Conservation (phyloP, 1,140 invertebrate species). For the Chrysopa pallens region DNA sequence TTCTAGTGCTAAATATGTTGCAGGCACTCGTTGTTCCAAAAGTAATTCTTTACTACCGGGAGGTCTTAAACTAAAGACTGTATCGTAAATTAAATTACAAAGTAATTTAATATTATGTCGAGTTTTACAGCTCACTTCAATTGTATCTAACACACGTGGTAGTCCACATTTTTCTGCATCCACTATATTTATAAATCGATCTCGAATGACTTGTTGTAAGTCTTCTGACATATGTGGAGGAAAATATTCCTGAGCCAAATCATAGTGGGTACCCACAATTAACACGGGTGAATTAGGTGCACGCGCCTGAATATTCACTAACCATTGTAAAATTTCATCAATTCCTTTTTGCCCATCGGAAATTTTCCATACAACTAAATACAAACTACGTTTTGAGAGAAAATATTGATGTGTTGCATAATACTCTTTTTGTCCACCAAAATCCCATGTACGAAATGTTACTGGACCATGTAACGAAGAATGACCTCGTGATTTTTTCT, state of each 20-base stretch:
- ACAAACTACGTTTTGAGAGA: constrained; percentile 85
- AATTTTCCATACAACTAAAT: constrained; percentile 90
- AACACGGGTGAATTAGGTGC: constrained; percentile 88
- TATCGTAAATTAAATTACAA: constrained; percentile 86
- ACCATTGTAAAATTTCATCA: constrained; percentile 82
- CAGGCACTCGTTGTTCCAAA: constrained; percentile 87
- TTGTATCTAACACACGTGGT: constrained; percentile 80
- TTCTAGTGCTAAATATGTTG: constrained; percentile 86
- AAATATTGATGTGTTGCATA: constrained; percentile 99
- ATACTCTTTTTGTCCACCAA: constrained; percentile 94
- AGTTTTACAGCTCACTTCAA: constrained; percentile 77
- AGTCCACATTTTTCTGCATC: constrained; percentile 93
- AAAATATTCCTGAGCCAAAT: constrained; percentile 61
- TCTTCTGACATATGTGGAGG: constrained; percentile 56
- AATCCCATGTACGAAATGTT: constrained; percentile 98
- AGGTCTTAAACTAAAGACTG: constrained; percentile 77
- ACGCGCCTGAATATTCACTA: constrained; percentile 85
- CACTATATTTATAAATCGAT: constrained; percentile 79
- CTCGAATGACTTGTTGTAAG: constrained; percentile 74
- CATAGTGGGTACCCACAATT: constrained; percentile 89
- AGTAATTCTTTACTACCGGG: constrained; percentile 78
- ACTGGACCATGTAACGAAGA: constrained; percentile 62
- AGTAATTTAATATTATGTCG: constrained; percentile 81
- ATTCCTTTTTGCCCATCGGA: constrained; percentile 84
- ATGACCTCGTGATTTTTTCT: constrained; percentile 46